Conservation (phyloP, 2,888 invertebrate species). For the Acrobasis suavella region DNA sequence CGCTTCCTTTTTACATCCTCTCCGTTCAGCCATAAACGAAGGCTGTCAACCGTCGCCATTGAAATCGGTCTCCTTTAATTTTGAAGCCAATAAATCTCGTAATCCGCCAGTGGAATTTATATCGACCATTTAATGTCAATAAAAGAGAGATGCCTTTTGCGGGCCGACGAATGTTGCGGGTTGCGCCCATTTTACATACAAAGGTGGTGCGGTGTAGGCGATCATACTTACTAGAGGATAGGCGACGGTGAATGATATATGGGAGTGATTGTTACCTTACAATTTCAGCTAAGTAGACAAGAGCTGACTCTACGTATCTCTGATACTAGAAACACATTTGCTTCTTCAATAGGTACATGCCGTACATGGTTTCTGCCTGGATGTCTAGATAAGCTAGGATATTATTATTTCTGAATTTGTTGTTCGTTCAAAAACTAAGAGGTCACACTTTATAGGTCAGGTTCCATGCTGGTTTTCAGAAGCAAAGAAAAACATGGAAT, state of each 20-base stretch:
- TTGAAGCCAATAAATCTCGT: conserved; percentile 79
- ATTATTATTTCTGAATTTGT: too few species aligned
- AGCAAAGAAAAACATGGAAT: too few species aligned
- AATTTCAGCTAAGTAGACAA: too few species aligned
- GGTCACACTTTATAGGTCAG: too few species aligned
- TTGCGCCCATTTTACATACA: conserved; percentile 73
- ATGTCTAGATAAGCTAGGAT: too few species aligned
- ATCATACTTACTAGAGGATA: conserved; percentile 41
- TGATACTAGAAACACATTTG: too few species aligned
- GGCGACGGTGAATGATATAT: conserved; percentile 15
- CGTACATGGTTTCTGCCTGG: too few species aligned
- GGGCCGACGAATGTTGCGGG: conserved; percentile 55
- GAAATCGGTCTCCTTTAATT: conserved; percentile 81
- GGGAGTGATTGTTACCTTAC: conserved; percentile 1
- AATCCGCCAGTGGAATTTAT: conserved; percentile 80
- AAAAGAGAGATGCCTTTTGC: conserved; percentile 62
- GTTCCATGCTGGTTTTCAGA: too few species aligned
- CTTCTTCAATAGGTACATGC: too few species aligned
- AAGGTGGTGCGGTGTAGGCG: conserved; percentile 60
- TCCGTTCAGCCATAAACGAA: conserved; percentile 66
- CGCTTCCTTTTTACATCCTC: conserved; percentile 52
- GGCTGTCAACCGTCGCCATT: conserved; percentile 73
- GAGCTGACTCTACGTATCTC: too few species aligned
- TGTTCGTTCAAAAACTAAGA: too few species aligned
- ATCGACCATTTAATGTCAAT: conserved; percentile 79